Conservation (phyloP, 1,140 invertebrate species). For the Neodiprion pinetum region DNA sequence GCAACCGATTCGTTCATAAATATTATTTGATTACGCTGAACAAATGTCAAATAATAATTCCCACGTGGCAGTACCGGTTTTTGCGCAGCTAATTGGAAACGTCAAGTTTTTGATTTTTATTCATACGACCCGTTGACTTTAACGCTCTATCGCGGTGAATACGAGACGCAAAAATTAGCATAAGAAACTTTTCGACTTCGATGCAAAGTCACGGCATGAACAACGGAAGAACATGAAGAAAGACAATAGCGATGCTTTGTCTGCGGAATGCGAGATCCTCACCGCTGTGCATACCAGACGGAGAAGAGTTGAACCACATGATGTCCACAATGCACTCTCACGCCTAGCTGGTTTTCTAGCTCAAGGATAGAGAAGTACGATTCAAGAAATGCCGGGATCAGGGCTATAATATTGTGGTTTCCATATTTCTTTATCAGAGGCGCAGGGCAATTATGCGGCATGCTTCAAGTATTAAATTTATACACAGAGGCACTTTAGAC, state of each 20-base stretch:
- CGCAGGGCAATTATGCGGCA: no score
- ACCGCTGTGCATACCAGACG: background rate
- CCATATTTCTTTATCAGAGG: no score
- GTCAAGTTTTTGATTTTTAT: no score
- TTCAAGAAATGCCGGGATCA: background rate
- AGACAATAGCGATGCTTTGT: background rate
- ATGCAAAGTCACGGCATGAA: background rate
- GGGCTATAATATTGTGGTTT: background rate
- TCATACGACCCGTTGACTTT: no score
- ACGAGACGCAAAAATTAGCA: background rate
- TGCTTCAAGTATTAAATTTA: no score
- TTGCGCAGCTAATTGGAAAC: no score
- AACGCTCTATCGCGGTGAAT: no score
- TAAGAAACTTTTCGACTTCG: background rate
- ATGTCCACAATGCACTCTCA: background rate
- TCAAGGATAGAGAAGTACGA: conserved; percentile 24
- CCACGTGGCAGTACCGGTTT: no score
- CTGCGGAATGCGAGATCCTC: background rate
- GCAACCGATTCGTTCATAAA: no score
- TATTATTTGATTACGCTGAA: no score
- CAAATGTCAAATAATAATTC: no score
- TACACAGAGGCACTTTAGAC: no score
- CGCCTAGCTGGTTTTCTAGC: conserved; percentile 26
- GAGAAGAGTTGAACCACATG: background rate
- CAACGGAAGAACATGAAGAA: background rate